These are phyloP conservation scores for Calosoma granatense DNA, from an alignment of 1,140 invertebrate species.

Conservation along the genomic window DNA sequence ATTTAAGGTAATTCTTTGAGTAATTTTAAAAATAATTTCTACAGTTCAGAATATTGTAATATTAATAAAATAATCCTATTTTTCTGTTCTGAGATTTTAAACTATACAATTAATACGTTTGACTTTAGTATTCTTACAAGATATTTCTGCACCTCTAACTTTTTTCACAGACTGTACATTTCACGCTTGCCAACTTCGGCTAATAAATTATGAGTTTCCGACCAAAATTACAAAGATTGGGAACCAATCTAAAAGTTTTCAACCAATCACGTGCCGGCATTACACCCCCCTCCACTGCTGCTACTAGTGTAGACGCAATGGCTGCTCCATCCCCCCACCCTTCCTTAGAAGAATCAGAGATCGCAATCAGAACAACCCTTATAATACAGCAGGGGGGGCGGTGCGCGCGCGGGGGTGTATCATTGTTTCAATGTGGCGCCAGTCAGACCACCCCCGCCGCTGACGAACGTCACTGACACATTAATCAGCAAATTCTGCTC, in stretches of 20 bases:
- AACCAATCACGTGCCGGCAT: constrained; percentile 25
- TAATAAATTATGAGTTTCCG: constrained; percentile 33
- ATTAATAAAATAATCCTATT: no score
- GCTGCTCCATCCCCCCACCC: not conserved
- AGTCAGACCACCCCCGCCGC: not conserved
- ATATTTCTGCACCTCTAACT: not conserved
- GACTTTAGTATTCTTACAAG: not conserved
- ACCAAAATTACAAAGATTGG: constrained; percentile 33
- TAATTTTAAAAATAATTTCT: not conserved
- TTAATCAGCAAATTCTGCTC: no score
- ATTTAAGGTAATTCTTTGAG: constrained; percentile 13
- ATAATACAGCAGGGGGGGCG: not conserved
- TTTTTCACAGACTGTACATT: constrained; percentile 7
- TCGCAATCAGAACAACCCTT: not conserved
- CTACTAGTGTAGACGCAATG: not conserved
- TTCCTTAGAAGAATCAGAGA: not conserved
- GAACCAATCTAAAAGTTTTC: constrained; percentile 33
- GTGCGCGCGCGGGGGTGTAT: not conserved
- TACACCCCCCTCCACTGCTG: constrained; percentile 11
- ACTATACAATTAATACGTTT: not conserved
- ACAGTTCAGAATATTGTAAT: no score
- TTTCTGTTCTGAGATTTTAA: not conserved
- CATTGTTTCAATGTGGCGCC: constrained; percentile 4
- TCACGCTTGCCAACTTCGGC: constrained; percentile 14
- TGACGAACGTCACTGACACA: not conserved